Percentiles rank a stretch among this genome's conserved stretches.
These are phyloP conservation scores for Candoia aspera DNA, from an alignment of 2,113 vertebrate genomes.

Conservation along the genomic window DNA sequence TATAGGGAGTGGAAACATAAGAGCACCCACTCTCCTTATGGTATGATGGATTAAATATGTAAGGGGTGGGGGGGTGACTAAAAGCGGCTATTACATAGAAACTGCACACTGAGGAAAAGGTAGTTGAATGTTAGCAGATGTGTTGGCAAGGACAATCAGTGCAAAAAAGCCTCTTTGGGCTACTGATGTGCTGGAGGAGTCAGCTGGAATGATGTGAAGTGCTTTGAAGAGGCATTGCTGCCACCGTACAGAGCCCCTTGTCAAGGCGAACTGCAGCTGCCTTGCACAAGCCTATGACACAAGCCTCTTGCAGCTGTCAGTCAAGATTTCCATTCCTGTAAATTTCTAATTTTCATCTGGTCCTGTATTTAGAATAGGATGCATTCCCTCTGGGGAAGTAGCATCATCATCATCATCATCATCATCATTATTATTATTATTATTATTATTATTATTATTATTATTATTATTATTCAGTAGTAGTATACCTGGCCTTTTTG, in stretches of 20 bases:
- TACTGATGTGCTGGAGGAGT: background rate
- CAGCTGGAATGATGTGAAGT: too few relatives aligned
- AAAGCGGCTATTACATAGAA: background rate
- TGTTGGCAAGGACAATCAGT: background rate
- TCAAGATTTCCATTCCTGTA: background rate
- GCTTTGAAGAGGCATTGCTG: too few relatives aligned
- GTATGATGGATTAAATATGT: background rate
- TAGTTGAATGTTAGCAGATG: background rate
- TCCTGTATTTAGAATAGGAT: constrained; percentile 3
- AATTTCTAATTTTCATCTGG: background rate
- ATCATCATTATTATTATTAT: too few relatives aligned
- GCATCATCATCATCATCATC: too few relatives aligned
- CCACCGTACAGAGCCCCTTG: background rate
- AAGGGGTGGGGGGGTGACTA: background rate
- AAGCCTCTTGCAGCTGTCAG: background rate
- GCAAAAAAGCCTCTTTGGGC: background rate
- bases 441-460: too few relatives aligned
- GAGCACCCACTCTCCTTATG: background rate
- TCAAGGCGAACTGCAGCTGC: background rate
- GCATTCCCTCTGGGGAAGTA: background rate
- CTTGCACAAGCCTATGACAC: background rate
- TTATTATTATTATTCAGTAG: too few relatives aligned
- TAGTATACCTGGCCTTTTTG: too few relatives aligned
- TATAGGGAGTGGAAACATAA: background rate
- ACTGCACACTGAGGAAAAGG: background rate